These are phyloP conservation scores for Xerus inauris DNA, from an alignment of 2,113 vertebrate species.

Conservation along the genomic window DNA sequence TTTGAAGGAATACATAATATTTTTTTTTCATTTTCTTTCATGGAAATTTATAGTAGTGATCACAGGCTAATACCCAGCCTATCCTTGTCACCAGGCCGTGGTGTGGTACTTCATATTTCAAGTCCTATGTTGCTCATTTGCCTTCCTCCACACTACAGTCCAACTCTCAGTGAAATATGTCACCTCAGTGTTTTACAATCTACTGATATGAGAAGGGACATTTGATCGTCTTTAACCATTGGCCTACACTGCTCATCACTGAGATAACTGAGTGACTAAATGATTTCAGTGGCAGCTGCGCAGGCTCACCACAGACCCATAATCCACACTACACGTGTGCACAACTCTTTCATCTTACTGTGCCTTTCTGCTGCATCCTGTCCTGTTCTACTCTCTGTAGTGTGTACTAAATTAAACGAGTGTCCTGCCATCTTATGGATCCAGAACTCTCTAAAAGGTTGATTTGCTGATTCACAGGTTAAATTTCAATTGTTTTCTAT, in stretches of 20 bases:
- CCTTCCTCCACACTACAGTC: background rate
- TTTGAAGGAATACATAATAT: background rate
- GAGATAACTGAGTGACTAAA: background rate
- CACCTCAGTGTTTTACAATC: slow-evolving; percentile 11
- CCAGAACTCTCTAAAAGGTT: slow-evolving; percentile 21
- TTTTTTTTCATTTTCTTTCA: background rate
- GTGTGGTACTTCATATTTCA: slow-evolving; percentile 13
- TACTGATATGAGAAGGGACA: background rate
- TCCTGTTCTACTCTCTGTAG: background rate
- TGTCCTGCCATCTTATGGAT: background rate
- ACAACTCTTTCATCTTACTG: background rate
- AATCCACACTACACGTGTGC: background rate
- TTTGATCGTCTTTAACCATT: background rate
- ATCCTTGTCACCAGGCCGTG: background rate
- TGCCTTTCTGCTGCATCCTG: background rate
- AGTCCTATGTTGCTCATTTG: background rate
- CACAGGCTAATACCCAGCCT: background rate
- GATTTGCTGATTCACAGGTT: slow-evolving; percentile 37
- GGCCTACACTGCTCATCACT: background rate
- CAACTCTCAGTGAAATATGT: slow-evolving; percentile 6
- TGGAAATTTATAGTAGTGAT: background rate
- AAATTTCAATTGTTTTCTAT: slow-evolving; percentile 16
- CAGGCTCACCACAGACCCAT: background rate
- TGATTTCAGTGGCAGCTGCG: background rate
- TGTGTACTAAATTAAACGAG: background rate